These are phyloP conservation scores for Collichthys lucidus DNA, from an alignment of 2,113 vertebrate species.

Conservation along the genomic window DNA sequence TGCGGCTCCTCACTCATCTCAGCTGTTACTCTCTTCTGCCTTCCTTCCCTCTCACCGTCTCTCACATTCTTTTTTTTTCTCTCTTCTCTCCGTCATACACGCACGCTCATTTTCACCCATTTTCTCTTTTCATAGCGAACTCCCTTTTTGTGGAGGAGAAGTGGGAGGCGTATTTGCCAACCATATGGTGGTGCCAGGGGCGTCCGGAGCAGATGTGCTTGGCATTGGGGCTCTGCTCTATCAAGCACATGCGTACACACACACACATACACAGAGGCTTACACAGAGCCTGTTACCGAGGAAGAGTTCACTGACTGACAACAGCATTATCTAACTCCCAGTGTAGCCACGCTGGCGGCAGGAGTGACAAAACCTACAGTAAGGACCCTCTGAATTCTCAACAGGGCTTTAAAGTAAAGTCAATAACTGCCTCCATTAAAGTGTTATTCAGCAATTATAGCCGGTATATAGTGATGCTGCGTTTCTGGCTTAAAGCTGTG, in stretches of 20 bases:
- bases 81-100: conserved; percentile 17
- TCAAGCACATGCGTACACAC: conserved; percentile 66
- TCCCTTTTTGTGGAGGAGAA: conserved; percentile 65
- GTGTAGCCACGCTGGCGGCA: conserved; percentile 20
- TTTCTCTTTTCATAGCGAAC: conserved; percentile 61
- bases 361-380: conserved; percentile 8
- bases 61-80: conserved; percentile 26
- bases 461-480: not conserved
- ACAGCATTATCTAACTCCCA: conserved; percentile 61
- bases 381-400: conserved; percentile 18
- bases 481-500: not conserved
- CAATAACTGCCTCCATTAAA: not conserved
- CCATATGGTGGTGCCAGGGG: conserved; percentile 80
- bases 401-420: conserved; percentile 13
- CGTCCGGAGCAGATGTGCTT: conserved; percentile 80
- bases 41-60: conserved; percentile 34
- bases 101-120: conserved; percentile 52
- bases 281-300: conserved; percentile 52
- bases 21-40: conserved; percentile 66
- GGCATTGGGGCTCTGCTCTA: conserved; percentile 71
- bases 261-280: conserved; percentile 37
- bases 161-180: conserved; percentile 70
- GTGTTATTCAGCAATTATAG: not conserved
- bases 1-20: conserved; percentile 68
- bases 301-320: conserved; percentile 73